Evolutionary conservation across 2,888 invertebrate species (phyloP).

Genomic region (Limnephilus rhombicus): DNA sequence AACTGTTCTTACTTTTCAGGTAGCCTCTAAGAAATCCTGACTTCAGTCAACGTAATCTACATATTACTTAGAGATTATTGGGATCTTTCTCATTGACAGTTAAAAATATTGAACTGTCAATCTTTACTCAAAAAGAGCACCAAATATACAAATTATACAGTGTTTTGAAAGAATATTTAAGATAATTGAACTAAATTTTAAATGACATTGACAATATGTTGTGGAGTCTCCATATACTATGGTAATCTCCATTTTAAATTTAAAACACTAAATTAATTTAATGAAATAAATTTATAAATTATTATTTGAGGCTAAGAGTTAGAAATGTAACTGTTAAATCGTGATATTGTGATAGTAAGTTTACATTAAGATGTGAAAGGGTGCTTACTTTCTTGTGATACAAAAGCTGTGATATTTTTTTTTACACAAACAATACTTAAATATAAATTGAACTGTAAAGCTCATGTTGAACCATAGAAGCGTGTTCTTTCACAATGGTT

Average conservation of each 20-base stretch:
- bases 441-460: slow-evolving; percentile 4
- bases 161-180: background rate
- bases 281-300: background rate
- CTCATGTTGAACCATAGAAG: slow-evolving; percentile 19
- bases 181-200: background rate
- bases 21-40: slow-evolving; percentile 7
- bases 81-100: background rate
- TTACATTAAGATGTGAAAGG: background rate
- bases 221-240: no score
- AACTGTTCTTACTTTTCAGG: slow-evolving; percentile 12
- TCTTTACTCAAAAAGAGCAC: slow-evolving; percentile 6
- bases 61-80: background rate
- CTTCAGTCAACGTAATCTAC: background rate
- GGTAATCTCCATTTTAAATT: background rate
- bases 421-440: background rate
- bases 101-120: background rate
- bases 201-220: no score
- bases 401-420: slow-evolving; percentile 22
- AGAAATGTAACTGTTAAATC: background rate
- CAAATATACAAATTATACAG: slow-evolving; percentile 33
- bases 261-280: background rate
- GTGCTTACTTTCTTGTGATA: background rate
- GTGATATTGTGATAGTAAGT: background rate
- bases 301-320: background rate
- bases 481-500: background rate